Conservation (phyloP, 2,113 vertebrate genomes). For the Tyto alba region DNA sequence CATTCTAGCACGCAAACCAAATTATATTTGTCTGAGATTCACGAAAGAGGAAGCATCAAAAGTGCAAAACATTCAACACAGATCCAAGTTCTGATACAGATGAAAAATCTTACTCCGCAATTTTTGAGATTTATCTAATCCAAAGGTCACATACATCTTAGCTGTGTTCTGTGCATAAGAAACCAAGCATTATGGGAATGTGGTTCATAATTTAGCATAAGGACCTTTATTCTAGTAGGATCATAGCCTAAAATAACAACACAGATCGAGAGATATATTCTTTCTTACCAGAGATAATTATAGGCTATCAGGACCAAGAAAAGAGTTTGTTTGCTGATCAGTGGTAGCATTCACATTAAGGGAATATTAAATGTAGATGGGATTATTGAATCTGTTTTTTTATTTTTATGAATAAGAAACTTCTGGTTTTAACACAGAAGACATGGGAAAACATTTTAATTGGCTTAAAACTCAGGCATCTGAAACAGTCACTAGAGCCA, state of each 20-base stretch:
- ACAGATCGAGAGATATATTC: not conserved
- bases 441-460: not conserved
- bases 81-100: conserved; percentile 37
- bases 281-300: not conserved
- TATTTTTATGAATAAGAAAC: not conserved
- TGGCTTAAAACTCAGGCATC: not conserved
- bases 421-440: not conserved
- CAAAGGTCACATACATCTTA: not conserved
- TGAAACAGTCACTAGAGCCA: not conserved
- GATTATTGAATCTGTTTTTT: not conserved
- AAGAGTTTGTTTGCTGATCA: not conserved
- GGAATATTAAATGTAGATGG: not conserved
- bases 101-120: not conserved
- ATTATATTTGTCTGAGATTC: conserved; percentile 49
- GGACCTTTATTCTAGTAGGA: conserved; percentile 1
- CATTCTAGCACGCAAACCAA: conserved; percentile 22
- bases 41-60: conserved; percentile 39
- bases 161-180: not conserved
- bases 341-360: not conserved
- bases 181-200: not conserved
- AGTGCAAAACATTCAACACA: conserved; percentile 1
- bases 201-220: not conserved
- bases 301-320: not conserved
- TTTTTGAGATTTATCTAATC: conserved; percentile 24
- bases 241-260: not conserved